Base-by-base conservation (phyloP, 2,888 invertebrate genomes). In the Hirtodrosophila trivittata region DNA sequence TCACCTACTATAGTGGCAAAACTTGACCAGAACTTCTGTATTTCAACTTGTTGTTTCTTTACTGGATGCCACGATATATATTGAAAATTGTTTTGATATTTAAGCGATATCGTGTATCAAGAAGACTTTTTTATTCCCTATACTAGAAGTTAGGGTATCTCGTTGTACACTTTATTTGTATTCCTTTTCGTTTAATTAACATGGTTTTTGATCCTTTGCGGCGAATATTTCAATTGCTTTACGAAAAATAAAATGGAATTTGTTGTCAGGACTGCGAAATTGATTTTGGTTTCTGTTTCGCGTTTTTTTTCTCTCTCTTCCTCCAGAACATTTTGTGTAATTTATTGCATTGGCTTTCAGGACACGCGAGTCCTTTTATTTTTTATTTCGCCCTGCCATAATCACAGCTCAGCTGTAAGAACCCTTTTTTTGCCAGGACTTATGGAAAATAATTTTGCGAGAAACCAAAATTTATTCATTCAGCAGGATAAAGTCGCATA, bases 351-450 rank as follows among this genome's bases (percentile, higher is more conserved):
- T 76, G 45, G 60, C 51, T 76, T 72, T 49, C 73, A 16, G 41
- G 55, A 54, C 72, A 72, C 59, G 72, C 50, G 28, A 30, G 0
- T 10, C 10, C 28, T 28, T 58, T 46, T 65, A 5, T 21, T 21
- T 21, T 21, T 21, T 3, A 3, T 21, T 21, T 25, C 13, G 3
- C 26, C 18, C 38, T 43, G 45, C 18, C 32, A 41, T 59, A 66
- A 75, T 76, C 71, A 76, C 37, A 52, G 72, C 65, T 33, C n/a
- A 47, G 51, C 55, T 52, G 33, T 43, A 33, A 55, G 39, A 75
- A 71, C 71, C 71, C 66, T 66, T 72, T 75, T 68, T 33, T 32
- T 16, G 13, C 8, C 1, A 30, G 42, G 42, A 30, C 39, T 52
- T 51, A 30, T 46, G 6, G 46, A 28, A 54, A 51, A 74, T 73